A percentile compares a stretch with the other conserved stretches of the same genome.
These are phyloP conservation scores for Ramphastos sulfuratus DNA, from an alignment of 2,113 vertebrate genomes.

Conservation along the genomic window DNA sequence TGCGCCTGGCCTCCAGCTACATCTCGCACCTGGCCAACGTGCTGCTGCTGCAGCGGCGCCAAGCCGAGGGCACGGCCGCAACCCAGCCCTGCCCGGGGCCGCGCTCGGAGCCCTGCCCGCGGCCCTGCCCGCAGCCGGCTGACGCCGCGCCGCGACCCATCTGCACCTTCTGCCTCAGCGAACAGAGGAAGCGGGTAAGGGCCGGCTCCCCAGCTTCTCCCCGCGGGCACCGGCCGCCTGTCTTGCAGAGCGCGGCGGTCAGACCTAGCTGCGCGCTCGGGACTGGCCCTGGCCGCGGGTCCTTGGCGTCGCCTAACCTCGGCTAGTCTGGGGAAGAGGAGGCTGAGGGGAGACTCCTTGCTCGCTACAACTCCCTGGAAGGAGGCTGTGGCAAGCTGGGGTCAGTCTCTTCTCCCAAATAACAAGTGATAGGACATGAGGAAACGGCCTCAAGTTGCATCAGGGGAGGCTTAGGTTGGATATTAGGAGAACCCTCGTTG, in stretches of 20 bases:
- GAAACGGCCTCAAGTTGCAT: no score
- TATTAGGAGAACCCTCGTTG: no score
- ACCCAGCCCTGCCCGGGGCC: conserved; percentile 78
- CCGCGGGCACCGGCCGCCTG: not conserved
- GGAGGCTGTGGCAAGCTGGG: no score
- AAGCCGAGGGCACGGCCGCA: conserved; percentile 60
- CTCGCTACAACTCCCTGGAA: no score
- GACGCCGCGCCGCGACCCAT: conserved; percentile 76
- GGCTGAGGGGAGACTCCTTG: no score
- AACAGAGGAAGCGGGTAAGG: conserved; percentile 87
- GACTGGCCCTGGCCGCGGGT: not conserved
- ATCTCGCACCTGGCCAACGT: conserved; percentile 89
- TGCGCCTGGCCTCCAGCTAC: conserved; percentile 89
- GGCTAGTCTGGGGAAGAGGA: no score
- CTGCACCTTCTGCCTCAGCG: conserved; percentile 92
- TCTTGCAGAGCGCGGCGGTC: fast-evolving
- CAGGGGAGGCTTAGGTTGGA: no score
- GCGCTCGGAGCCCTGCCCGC: conserved; percentile 72
- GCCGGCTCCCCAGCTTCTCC: fast-evolving
- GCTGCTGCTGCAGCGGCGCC: conserved; percentile 70
- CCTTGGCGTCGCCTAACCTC: no score
- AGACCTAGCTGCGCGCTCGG: fast-evolving
- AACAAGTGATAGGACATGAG: no score
- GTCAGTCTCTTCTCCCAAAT: no score
- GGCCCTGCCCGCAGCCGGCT: conserved; percentile 65